phyloP scores from a whole-genome alignment of 2,797 vertebrate genomes.

The Melanotaenia pygmaea region DNA sequence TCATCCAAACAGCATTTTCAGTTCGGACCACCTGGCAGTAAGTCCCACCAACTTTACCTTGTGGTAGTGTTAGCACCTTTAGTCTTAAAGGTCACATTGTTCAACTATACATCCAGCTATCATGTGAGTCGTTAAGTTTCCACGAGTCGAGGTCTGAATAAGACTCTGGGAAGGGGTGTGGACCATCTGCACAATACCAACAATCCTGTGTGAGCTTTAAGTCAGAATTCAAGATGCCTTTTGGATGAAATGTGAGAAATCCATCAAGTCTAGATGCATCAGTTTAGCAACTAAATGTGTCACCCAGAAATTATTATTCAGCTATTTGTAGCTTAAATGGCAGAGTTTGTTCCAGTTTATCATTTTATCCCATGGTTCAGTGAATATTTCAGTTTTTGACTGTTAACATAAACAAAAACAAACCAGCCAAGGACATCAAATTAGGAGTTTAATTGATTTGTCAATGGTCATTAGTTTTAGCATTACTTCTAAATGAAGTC shows the following conservation, averaged over 20 bases:
- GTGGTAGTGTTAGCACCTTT: background rate
- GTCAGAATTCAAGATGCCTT: background rate
- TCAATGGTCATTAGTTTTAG: background rate
- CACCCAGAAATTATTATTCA: background rate
- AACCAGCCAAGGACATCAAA: background rate
- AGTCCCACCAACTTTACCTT: background rate
- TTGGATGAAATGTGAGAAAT: background rate
- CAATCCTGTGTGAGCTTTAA: background rate
- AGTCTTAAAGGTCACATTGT: background rate
- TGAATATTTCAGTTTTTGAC: background rate
- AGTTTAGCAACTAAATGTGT: background rate
- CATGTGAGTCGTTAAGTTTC: background rate
- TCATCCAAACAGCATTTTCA: background rate
- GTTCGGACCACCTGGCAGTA: too few relatives aligned
- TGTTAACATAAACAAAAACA: background rate
- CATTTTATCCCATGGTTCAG: too few relatives aligned
- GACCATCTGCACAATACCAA: background rate
- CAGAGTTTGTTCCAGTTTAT: background rate
- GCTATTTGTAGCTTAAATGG: background rate
- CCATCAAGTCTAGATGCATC: background rate
- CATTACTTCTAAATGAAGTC: background rate
- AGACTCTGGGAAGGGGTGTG: background rate
- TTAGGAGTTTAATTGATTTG: background rate
- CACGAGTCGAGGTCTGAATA: too few relatives aligned
- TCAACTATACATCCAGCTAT: background rate